Evolutionary conservation across 2,113 vertebrate genomes (phyloP).

Genomic region (Catagonus wagneri): DNA sequence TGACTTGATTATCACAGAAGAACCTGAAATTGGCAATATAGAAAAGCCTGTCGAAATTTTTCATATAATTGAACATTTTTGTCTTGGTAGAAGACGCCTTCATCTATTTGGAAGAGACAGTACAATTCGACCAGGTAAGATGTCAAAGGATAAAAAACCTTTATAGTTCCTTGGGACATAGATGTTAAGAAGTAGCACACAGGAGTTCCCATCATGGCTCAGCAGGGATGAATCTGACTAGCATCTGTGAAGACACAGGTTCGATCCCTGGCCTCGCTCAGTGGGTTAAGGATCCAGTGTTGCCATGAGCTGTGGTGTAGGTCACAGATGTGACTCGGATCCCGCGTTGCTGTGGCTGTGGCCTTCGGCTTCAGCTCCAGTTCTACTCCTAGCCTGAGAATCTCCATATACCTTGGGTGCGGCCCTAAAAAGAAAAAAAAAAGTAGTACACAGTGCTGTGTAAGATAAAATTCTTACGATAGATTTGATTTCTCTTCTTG

Average conservation of each 20-base stretch:
- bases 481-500: neutral
- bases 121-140: conserved; percentile 95
- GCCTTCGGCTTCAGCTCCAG: too few relatives aligned
- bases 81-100: conserved; percentile 94
- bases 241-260: too few relatives aligned
- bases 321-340: too few relatives aligned
- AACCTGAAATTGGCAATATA: conserved; percentile 98
- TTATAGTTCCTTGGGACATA: neutral
- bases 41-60: conserved; percentile 99
- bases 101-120: conserved; percentile 98
- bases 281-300: too few relatives aligned
- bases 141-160: neutral
- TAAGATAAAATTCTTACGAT: neutral
- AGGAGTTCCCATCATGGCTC: too few relatives aligned
- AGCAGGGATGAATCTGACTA: too few relatives aligned
- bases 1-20: conserved; percentile 98
- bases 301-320: too few relatives aligned
- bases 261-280: too few relatives aligned
- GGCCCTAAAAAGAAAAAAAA: neutral
- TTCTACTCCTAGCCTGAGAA: too few relatives aligned
- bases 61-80: conserved; percentile 99
- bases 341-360: too few relatives aligned
- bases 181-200: neutral
- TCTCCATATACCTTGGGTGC: too few relatives aligned
- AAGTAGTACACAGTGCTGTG: neutral